Evolutionary conservation across 2,888 invertebrate species (phyloP), one percentile per base, ranked within the genome.

Genomic region (Isoperla grammatica): DNA sequence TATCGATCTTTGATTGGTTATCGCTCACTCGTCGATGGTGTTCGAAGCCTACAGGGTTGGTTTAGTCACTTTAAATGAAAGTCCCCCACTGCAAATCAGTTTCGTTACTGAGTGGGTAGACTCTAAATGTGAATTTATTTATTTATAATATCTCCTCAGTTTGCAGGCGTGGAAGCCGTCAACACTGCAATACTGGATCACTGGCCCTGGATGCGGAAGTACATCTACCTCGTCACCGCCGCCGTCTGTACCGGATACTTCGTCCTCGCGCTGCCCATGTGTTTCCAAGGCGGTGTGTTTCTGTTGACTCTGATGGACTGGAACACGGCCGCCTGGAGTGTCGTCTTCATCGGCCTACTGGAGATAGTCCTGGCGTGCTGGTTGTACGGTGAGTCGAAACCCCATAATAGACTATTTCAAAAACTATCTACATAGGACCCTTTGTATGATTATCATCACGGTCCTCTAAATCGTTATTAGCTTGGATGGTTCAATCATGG

Each of bases 271-370:
- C 69, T 90, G 39, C 85, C 88, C 23, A 86, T 90, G 84, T 85
- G 88, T 70, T 87, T 85, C 70, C 79, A 83, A 67, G 87, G 86
- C 3, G 88, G 88, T 11, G 82, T 88, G 59, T 88, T 84, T 69
- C 73, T 88, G 65, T 84, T 88, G 69, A 85, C 86, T 5, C 70
- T 88, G 56, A 78, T 88, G 74, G 87, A 88, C 73, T 86, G 86
- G 83, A 87, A 88, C 72, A 86, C 86, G 0, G 87, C 87, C 9
- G 85, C 86, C 1, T 88, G 87, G 84, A 87, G 87, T 15, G 83
- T 88, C 59, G 74, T 88, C 50, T 75, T 87, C 60, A 83, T 88
- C 68, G 87, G 86, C 57, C 74, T 84, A 62, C 82, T 80, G 50
- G 87, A 88, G 79, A 83, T 84, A 23, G 74, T 77, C 2, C 77